A percentile compares a stretch with the other conserved stretches of the same genome.
These are phyloP conservation scores for Tenthredo livida DNA, from an alignment of 2,888 invertebrate genomes.

Conservation along the genomic window DNA sequence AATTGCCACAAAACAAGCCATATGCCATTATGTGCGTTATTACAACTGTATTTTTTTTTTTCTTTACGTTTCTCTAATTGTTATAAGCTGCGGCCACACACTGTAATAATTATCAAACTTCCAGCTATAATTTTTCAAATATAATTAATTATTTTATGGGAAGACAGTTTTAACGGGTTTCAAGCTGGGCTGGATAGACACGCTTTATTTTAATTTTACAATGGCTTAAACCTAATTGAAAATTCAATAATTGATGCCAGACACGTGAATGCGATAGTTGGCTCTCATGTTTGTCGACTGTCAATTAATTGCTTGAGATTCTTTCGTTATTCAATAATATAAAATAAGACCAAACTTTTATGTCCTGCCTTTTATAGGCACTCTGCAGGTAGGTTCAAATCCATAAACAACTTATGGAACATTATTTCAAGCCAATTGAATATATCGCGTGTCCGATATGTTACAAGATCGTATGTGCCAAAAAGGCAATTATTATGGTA, in stretches of 20 bases:
- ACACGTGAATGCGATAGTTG: constrained; percentile 12
- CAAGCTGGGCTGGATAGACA: not conserved
- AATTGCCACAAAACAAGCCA: not conserved
- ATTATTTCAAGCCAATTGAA: constrained; percentile 1
- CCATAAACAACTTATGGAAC: not conserved
- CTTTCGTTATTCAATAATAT: not conserved
- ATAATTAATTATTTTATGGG: not conserved
- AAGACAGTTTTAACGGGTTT: not conserved
- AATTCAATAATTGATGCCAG: not conserved
- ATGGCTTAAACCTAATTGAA: constrained; percentile 26
- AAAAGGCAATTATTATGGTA: too few species aligned
- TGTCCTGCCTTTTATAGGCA: not conserved
- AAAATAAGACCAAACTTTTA: not conserved
- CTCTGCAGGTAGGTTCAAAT: not conserved
- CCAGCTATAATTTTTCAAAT: not conserved
- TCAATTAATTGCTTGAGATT: not conserved
- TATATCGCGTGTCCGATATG: not conserved
- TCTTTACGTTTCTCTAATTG: not conserved
- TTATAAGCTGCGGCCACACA: not conserved
- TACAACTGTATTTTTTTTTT: not conserved
- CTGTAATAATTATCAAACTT: not conserved
- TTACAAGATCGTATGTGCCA: too few species aligned
- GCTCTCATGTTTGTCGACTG: not conserved
- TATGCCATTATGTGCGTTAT: not conserved
- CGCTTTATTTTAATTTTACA: constrained; percentile 31